Base-by-base conservation (phyloP, 2,888 invertebrate genomes). In the Flexamia atlantica region DNA sequence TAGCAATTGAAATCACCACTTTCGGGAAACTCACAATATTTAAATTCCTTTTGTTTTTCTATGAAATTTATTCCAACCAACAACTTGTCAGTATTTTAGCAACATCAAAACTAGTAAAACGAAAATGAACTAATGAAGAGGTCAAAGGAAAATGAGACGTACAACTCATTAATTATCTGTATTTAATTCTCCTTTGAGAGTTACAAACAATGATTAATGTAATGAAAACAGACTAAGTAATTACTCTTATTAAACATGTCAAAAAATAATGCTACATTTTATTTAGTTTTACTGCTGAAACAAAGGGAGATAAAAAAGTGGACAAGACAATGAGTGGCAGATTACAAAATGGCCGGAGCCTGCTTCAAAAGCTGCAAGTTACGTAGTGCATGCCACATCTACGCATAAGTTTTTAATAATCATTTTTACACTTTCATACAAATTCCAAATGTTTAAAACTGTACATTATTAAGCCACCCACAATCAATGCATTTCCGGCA, bases 221-320 rank as follows among this genome's bases (percentile, higher is more conserved):
- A 79, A 32, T 79, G 7, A 79, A 79, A 57, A 30, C 53, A 79
- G 57, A n/a, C 36, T 57, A 79, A 79, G n/a, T 79, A 79, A 79
- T 28, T 57, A 79, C n/a, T 57, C 28, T 79, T 84, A 79, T 82
- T 82, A 84, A 82, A 84, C 70, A 53, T 84, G 70, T 84, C 84
- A 79, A 84, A 84, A 84, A 84, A 84, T 84, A 84, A 84, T 60
- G 50, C 84, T 84, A 84, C 84, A 64, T 68, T 79, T 82, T 28
- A 46, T 79, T 80, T 79, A 23, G 23, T 79, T 80, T 42, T 80
- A 68, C 20, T 50, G 64, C 68, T 80, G 64, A 68, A 83, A 80
- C 50, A 68, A 83, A 74, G 25, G 32, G 36, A 30, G 46, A 50
- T 82, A 42, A 79, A 79, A 57, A 79, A 79, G 28, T 79, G 79